A percentile compares a stretch with the other conserved stretches of the same genome.
Conservation (phyloP, 2,797 vertebrate genomes). For the Lepus oiostolus region DNA sequence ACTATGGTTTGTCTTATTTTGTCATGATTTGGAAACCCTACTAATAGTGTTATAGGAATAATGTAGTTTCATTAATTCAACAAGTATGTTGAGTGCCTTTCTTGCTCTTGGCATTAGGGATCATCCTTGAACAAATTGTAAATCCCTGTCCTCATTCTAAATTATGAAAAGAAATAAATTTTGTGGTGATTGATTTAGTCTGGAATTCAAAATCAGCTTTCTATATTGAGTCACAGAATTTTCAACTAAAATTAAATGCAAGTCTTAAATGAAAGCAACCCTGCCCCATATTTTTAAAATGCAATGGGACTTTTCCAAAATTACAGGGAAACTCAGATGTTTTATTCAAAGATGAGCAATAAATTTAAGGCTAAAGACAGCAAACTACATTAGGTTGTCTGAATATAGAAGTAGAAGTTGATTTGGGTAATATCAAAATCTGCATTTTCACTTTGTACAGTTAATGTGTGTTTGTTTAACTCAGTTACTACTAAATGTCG, state of each 20-base stretch:
- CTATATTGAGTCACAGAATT: constrained; percentile 35
- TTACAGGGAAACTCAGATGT: neutral
- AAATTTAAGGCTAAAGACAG: constrained; percentile 48
- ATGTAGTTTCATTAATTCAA: neutral
- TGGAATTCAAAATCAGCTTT: constrained; percentile 8
- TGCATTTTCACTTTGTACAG: neutral
- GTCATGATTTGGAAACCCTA: neutral
- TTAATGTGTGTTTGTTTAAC: neutral
- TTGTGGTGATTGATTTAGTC: neutral
- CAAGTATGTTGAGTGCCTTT: neutral
- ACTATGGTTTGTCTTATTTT: neutral
- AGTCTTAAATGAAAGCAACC: neutral
- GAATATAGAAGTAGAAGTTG: neutral
- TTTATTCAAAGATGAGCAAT: constrained; percentile 10
- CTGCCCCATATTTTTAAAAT: neutral
- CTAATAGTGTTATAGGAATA: neutral
- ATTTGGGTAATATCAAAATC: constrained; percentile 24
- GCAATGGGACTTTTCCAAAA: neutral
- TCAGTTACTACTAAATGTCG: neutral
- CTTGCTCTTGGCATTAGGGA: neutral
- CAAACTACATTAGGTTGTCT: neutral
- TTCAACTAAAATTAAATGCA: constrained; percentile 14
- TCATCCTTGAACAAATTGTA: neutral
- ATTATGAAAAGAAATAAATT: neutral
- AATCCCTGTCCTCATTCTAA: neutral